Evolutionary conservation across 2,888 invertebrate genomes (phyloP).

Genomic region (Tribolium freemani): DNA sequence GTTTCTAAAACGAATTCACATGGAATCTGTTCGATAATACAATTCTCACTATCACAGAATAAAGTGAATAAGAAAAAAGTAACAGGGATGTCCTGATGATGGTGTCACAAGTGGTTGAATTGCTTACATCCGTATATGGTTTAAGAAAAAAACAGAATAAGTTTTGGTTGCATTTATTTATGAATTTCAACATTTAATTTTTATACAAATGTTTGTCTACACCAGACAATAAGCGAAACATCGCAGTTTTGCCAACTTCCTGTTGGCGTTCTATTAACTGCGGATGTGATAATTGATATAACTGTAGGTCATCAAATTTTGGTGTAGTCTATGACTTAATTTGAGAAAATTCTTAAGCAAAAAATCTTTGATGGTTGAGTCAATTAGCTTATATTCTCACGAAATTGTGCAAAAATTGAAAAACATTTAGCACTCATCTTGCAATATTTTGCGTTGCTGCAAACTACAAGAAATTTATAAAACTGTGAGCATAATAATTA

Average conservation of each 20-base stretch:
- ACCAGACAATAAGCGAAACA: constrained; percentile 10
- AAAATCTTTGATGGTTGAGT: too few relatives aligned
- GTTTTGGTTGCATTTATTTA: too few relatives aligned
- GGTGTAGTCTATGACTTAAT: not conserved
- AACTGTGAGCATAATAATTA: not conserved
- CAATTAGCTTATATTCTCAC: too few relatives aligned
- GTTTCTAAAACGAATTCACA: not conserved
- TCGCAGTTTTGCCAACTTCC: constrained; percentile 27
- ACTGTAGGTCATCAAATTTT: constrained; percentile 25
- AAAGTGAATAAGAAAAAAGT: too few relatives aligned
- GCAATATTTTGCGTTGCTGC: not conserved
- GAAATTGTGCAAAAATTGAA: too few relatives aligned
- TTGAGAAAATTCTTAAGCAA: not conserved
- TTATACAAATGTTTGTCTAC: not conserved
- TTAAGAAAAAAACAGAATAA: too few relatives aligned
- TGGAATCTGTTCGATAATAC: too few relatives aligned
- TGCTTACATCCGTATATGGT: too few relatives aligned
- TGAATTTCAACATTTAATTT: too few relatives aligned
- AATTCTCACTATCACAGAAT: too few relatives aligned
- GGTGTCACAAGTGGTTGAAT: too few relatives aligned
- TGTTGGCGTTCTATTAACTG: constrained; percentile 42
- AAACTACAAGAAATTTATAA: not conserved
- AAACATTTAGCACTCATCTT: not conserved
- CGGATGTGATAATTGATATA: constrained; percentile 44
- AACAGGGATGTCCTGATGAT: too few relatives aligned